Conservation (phyloP, 2,888 invertebrate genomes). For the Aphodius sticticus region DNA sequence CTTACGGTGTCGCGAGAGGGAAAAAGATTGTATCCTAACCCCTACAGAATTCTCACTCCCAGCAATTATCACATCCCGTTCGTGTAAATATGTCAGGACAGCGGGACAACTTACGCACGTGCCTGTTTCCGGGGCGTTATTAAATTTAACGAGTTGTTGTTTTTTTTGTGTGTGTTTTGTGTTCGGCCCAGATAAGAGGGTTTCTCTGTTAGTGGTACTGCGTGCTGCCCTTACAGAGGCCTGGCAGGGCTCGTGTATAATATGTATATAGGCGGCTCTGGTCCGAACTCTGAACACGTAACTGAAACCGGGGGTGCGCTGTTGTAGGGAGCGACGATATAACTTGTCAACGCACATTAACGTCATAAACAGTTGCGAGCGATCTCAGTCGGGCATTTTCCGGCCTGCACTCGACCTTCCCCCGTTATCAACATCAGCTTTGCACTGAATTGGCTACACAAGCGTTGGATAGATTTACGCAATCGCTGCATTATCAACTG, state of each 20-base stretch:
- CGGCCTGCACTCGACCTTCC: background rate
- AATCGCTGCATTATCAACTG: background rate
- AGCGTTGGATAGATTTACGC: background rate
- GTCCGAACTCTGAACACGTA: background rate
- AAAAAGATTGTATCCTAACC: too few species aligned
- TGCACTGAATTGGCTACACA: background rate
- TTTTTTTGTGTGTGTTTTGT: background rate
- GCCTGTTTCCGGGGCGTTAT: background rate
- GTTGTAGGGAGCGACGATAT: conserved; percentile 41
- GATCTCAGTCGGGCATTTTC: conserved; percentile 26
- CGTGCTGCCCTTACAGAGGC: background rate
- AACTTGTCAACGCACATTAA: conserved; percentile 51
- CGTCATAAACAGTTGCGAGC: conserved; percentile 50
- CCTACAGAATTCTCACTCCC: background rate
- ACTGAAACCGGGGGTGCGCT: conserved; percentile 31
- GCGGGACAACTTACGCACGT: background rate
- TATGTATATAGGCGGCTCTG: background rate
- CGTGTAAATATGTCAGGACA: background rate
- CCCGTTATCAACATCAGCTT: background rate
- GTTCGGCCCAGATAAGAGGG: background rate
- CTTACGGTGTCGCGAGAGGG: too few species aligned
- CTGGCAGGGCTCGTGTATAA: background rate
- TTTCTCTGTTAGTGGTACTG: background rate
- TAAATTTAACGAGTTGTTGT: background rate
- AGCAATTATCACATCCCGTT: background rate